These are phyloP conservation scores for Eupithecia exiguata DNA, from an alignment of 2,888 invertebrate genomes.

Conservation along the genomic window DNA sequence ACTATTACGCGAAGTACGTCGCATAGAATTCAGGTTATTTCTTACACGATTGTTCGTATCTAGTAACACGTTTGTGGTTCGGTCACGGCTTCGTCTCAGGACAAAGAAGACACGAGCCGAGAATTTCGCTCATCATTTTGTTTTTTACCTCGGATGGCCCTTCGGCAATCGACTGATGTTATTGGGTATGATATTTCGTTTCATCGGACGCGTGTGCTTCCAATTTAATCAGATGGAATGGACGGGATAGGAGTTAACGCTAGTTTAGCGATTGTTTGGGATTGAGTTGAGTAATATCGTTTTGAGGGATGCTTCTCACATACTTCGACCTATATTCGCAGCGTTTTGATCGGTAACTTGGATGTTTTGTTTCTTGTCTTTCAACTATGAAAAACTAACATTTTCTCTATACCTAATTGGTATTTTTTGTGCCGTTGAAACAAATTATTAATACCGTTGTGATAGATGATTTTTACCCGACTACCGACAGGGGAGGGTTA, in stretches of 20 bases:
- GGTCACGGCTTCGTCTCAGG: constrained; percentile 48
- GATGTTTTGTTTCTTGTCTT: not conserved
- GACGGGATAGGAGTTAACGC: constrained; percentile 17
- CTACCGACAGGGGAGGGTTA: too few relatives aligned
- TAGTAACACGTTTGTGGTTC: constrained; percentile 35
- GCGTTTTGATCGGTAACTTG: not conserved
- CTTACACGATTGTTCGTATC: constrained; percentile 39
- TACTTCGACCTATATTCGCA: not conserved
- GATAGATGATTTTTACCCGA: not conserved
- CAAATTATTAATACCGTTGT: not conserved
- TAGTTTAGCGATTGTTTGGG: constrained; percentile 23
- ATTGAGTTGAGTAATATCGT: constrained; percentile 9
- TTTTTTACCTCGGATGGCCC: constrained; percentile 41
- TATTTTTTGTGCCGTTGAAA: not conserved
- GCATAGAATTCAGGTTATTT: constrained; percentile 42
- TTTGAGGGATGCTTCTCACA: constrained; percentile 8
- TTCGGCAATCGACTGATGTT: constrained; percentile 43
- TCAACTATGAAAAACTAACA: not conserved
- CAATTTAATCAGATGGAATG: constrained; percentile 33
- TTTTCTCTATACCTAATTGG: not conserved
- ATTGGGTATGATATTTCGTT: constrained; percentile 42
- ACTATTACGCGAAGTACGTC: constrained; percentile 23
- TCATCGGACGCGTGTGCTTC: constrained; percentile 27
- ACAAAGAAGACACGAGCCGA: constrained; percentile 56
- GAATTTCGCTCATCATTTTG: constrained; percentile 52